Percentiles rank a stretch among this genome's conserved stretches.
phyloP scores from a whole-genome alignment of 2,888 invertebrate genomes.

The Stenurella melanura region DNA sequence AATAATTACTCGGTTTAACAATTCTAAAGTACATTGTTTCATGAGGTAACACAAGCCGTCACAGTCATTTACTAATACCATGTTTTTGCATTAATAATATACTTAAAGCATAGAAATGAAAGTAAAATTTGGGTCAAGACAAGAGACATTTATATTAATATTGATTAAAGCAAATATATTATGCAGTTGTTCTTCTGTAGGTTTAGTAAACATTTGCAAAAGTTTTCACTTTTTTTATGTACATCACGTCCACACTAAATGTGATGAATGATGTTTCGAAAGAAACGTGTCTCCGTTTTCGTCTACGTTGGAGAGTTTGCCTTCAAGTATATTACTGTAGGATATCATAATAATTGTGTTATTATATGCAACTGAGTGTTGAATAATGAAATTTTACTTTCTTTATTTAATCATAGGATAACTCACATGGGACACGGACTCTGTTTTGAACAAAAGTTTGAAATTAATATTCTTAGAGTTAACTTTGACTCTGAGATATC shows the following conservation, averaged over 20 bases:
- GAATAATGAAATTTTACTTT: not conserved
- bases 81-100: slow-evolving; percentile 25
- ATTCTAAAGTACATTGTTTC: not conserved
- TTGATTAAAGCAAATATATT: slow-evolving; percentile 39
- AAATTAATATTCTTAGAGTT: no score
- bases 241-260: slow-evolving; percentile 18
- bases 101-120: slow-evolving; percentile 51
- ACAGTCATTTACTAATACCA: slow-evolving; percentile 11
- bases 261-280: not conserved
- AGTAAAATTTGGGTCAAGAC: slow-evolving; percentile 61
- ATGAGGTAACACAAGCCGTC: not conserved
- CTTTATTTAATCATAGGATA: not conserved
- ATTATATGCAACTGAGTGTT: not conserved
- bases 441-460: no score
- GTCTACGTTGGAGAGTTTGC: not conserved
- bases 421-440: no score
- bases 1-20: not conserved
- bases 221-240: slow-evolving; percentile 37
- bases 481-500: no score
- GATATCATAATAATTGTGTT: not conserved
- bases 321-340: not conserved
- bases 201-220: slow-evolving; percentile 10
- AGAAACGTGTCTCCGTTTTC: not conserved
- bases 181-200: not conserved
- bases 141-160: slow-evolving; percentile 47